Evolutionary conservation across 30 jellyfish, hydroid and myxozoan genomes (phyloP), one percentile per base, ranked within the genome.

Genomic region (Hydractinia echinata): DNA sequence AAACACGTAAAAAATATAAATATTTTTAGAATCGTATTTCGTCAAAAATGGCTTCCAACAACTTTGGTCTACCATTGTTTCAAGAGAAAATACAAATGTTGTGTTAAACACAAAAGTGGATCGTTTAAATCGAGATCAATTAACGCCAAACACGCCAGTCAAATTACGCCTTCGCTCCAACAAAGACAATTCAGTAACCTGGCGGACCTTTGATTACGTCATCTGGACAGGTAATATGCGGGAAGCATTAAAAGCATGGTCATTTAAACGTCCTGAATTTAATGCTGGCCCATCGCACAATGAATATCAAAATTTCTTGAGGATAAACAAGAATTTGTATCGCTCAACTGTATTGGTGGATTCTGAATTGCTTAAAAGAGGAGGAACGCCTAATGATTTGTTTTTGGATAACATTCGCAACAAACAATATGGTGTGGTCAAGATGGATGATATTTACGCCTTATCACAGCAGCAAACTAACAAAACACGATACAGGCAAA

Each of bases 191-290:
- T 76, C 87, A 86, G 69, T 88, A 79, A 62, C 83, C 69, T 77
- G 82, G 11, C 21, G 67, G 5, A 15, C 50, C 4, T 77, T 61
- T 88, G 85, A 80, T 16, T 89, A 83, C 76, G 94, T 89, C 76
- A 79, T 89, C 55, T 89, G 96, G 96, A 89, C 94, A 19, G 94
- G 94, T 9, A 91, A 83, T 5, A 19, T 89, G 55, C 56, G 69
- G 52, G 81, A n/a, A 52, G 84, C 89, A 69, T 60, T 89, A 50
- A 50, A 76, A 9, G 77, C 76, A 69, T 74, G 79, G 62, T 83
- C 53, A 55, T 71, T 54, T 54, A 51, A 71, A 52, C n/a, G 67
- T 10, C 55, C 30, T 18, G 61, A 39, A 18, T 48, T 52, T n/a
- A 71, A 71, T 71, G 61, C 56, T 21, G 56, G 56, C 30, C 86